Evolutionary conservation across 2,113 vertebrate species (phyloP), one percentile per base, ranked within the genome.

Genomic region (Psammodynastes pulverulentus): DNA sequence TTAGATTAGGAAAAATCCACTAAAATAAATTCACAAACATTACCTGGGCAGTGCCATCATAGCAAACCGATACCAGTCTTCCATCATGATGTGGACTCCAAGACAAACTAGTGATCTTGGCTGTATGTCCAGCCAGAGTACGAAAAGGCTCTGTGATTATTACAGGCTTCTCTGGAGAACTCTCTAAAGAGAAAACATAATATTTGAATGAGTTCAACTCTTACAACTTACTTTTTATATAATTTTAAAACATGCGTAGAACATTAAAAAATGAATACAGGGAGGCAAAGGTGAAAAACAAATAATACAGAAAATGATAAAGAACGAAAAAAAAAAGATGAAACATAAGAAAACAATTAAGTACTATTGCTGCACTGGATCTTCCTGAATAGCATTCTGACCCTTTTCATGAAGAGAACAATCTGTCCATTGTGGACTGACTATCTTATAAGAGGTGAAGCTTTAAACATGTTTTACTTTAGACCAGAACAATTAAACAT

Each of bases 1-100:
- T 9, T 39, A 89, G 88, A 0, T 21, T 21, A 79, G 34, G 34
- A 79, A 79, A 79, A 79, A 9, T 39, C 7, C 7, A 52, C 0
- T 58, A 24, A 29, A 67, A 58, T 34, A 1, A 54, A 46, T 52
- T 12, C 52, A 84, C 46, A 79, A 23, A 0, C 87, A 94, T 96
- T 97, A 99, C 99, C 98, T 99, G 98, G 0, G 99, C 98, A 0
- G 99, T 99, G 39, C 99, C 98, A 87, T 99, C 99, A 2, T 99
- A 99, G 26, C 98, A 98, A 91, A 97, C 98, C 0, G 99, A 99
- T 9, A 98, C 99, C 94, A 99, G 96, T 52, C 97, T 97, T 43
- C 97, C 99, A 2, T 98, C 95, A 0, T 99, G 98, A 95, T 99
- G 99, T 0, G 99, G 99, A 93, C 99, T 99, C 99, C 99, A 99